Evolutionary conservation across 2,113 vertebrate species (phyloP).

Genomic region (Platycercus adscitus): DNA sequence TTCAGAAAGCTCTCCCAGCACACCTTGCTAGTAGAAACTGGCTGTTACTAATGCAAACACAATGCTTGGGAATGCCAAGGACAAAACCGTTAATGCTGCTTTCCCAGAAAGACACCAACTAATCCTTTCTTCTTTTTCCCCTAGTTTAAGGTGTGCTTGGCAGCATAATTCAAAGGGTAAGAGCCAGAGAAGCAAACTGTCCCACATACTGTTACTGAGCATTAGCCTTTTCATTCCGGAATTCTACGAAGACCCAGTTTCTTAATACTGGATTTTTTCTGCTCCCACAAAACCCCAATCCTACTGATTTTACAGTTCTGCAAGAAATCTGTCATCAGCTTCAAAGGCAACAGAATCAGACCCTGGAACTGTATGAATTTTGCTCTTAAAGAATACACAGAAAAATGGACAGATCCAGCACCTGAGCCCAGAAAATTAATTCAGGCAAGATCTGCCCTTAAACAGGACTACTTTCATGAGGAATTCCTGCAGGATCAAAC

Average conservation of each 20-base stretch:
- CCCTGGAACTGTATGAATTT: not conserved
- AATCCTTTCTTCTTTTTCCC: accelerated
- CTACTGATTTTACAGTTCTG: not conserved
- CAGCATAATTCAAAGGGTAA: not conserved
- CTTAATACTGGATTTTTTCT: not conserved
- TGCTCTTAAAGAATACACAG: not conserved
- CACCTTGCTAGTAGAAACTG: not conserved
- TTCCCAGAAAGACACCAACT: not conserved
- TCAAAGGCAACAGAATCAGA: slow-evolving; percentile 24
- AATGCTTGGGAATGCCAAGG: not conserved
- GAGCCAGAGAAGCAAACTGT: not conserved
- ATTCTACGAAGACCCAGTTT: not conserved
- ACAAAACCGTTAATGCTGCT: not conserved
- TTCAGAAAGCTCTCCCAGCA: slow-evolving; percentile 15
- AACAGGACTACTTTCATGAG: not conserved
- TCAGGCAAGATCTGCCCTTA: not conserved
- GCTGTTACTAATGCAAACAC: not conserved
- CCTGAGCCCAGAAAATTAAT: not conserved
- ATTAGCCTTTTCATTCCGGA: not conserved
- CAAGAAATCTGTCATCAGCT: not conserved
- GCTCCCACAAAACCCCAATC: slow-evolving; percentile 7
- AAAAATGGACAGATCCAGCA: not conserved
- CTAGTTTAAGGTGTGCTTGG: not conserved
- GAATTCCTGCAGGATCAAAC: not conserved
- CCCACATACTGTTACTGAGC: not conserved